Evolutionary conservation across 2,797 vertebrate species (phyloP), one percentile per base, ranked within the genome.

Genomic region (Peromyscus eremicus): DNA sequence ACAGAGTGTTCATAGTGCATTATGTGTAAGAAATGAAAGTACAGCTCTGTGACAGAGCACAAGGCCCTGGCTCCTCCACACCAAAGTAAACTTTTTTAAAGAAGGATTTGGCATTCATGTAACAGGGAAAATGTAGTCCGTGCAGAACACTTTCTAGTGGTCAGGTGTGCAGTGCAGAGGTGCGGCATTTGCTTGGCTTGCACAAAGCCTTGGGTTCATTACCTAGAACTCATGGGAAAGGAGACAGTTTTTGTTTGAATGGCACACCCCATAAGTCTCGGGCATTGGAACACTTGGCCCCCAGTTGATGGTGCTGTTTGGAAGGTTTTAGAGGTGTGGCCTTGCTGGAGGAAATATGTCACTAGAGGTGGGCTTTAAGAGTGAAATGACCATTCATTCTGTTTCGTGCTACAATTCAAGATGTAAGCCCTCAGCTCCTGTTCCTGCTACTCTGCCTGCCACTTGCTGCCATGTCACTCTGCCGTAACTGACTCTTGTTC

Each of bases 21-120:
- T 88, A 64, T 43, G 92, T 55, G 92, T 57, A 87, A 60, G 62
- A 66, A 82, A 82, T 71, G 84, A 95, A 94, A 93, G 83, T 27
- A 73, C 12, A 37, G 40, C 13, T 92, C 37, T 64, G 52, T 14
- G 66, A 68, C 14, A 12, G 62, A 71, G n/a, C 52, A 60, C 17
- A 55, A 60, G n/a, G 37, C 32, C 32, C 43, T 46, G 29, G 14
- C 13, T 77, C 14, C 57, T 43, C 34, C 1, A 32, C 23, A 52
- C 29, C 49, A 64, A 77, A 43, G 25, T 8, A 43, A 19, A 29
- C 17, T 6, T 5, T 40, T 57, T 8, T 73, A 88, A 68, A 94
- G 94, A 46, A 37, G 70, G 84, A 88, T 80, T 81, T 46, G 93
- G 49, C 60, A 84, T 34, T 55, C 73, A 9, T 55, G 43, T 73